Conservation (phyloP, 1,140 invertebrate genomes). For the Drosophila lacteicornis region DNA sequence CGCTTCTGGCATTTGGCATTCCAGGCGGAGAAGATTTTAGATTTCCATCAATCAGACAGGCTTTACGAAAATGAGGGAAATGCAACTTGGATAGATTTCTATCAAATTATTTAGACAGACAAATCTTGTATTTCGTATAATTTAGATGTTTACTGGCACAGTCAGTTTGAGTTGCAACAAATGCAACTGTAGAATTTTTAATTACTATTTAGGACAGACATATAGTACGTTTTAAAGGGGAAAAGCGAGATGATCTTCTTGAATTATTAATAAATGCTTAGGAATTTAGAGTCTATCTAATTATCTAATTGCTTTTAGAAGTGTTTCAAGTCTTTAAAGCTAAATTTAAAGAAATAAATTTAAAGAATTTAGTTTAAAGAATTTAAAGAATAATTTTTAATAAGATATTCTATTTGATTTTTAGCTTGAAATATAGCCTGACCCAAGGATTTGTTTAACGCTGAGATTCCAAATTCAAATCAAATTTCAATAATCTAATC, state of each 20-base stretch:
- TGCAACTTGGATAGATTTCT: neutral
- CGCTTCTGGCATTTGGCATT: constrained; percentile 18
- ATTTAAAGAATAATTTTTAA: neutral
- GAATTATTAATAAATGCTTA: neutral
- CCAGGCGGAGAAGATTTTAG: neutral
- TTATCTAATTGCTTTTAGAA: neutral
- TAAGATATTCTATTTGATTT: neutral
- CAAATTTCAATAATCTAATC: neutral
- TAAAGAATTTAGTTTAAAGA: too few species aligned
- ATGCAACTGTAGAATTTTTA: too few species aligned
- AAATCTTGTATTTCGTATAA: neutral
- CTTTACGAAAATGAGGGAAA: constrained; percentile 4
- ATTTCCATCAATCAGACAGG: constrained; percentile 25
- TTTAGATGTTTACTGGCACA: neutral
- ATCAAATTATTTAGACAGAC: constrained; percentile 16
- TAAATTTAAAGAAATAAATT: neutral
- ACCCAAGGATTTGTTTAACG: too few species aligned
- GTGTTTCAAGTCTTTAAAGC: neutral
- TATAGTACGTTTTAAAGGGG: neutral
- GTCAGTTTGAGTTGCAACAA: neutral
- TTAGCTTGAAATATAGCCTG: neutral
- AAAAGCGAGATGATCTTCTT: too few species aligned
- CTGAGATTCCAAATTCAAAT: neutral
- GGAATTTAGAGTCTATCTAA: neutral
- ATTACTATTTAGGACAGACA: neutral